Evolutionary conservation across 2,888 invertebrate genomes (phyloP).

Genomic region (Pterobdella sp.): DNA sequence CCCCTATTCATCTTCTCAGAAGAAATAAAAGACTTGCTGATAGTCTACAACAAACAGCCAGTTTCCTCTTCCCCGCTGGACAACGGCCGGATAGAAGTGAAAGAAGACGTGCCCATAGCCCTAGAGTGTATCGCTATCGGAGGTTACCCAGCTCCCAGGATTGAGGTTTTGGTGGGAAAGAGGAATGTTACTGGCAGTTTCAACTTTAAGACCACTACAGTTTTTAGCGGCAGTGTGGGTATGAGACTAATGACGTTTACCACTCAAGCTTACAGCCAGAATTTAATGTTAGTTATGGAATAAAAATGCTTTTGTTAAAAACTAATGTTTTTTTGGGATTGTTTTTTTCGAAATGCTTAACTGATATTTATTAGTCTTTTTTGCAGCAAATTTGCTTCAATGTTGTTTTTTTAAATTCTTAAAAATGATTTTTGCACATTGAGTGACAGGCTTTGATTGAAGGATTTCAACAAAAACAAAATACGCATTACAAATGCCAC

Average conservation of each 20-base stretch:
- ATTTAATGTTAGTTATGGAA: neutral
- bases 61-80: neutral
- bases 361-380: neutral
- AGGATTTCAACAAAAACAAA: too few relatives aligned
- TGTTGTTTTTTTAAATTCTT: neutral
- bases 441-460: too few relatives aligned
- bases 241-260: conserved; percentile 26
- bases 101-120: conserved; percentile 5
- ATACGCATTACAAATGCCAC: too few relatives aligned
- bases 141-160: conserved; percentile 11
- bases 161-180: conserved; percentile 13
- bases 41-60: conserved; percentile 3
- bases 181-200: conserved; percentile 25
- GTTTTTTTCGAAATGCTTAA: neutral
- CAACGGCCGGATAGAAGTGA: conserved; percentile 2
- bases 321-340: neutral
- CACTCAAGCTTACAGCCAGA: conserved; percentile 20
- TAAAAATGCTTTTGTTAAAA: neutral
- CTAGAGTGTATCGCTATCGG: conserved; percentile 25
- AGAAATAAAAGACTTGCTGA: neutral
- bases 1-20: neutral
- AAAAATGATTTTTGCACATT: too few relatives aligned
- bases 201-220: conserved; percentile 11
- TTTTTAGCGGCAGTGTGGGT: conserved; percentile 23
- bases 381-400: neutral